A percentile compares a stretch with the other conserved stretches of the same genome.
These are phyloP conservation scores for Bergia sp. DNA, from an alignment of 92 coral and sea anemone species.

Conservation along the genomic window DNA sequence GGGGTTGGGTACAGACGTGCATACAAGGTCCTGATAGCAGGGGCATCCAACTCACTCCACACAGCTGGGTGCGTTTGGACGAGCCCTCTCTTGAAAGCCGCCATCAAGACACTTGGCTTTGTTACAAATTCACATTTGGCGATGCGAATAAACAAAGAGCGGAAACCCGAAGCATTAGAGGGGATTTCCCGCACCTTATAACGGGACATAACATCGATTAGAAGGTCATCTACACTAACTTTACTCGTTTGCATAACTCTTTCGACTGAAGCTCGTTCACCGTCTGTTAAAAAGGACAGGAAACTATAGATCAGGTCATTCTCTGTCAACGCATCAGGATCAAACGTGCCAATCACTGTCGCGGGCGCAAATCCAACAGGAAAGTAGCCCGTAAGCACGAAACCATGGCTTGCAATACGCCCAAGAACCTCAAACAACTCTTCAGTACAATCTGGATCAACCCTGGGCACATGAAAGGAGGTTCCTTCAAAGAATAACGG, in stretches of 20 bases:
- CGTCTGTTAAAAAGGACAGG: constrained; percentile 42
- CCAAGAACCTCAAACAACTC: constrained; percentile 52
- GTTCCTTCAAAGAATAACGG: constrained; percentile 55
- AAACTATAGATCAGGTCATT: constrained; percentile 36
- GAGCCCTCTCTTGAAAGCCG: constrained; percentile 52
- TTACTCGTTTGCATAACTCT: constrained; percentile 40
- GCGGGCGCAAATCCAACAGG: constrained; percentile 50
- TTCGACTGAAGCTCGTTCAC: constrained; percentile 37
- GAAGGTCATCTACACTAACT: constrained; percentile 46
- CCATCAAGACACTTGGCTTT: constrained; percentile 43
- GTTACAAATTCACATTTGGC: constrained; percentile 53
- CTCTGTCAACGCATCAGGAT: constrained; percentile 37
- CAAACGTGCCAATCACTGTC: constrained; percentile 41
- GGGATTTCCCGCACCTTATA: constrained; percentile 46
- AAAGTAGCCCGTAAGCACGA: constrained; percentile 48
- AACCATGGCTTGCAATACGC: constrained; percentile 56
- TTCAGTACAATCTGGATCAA: constrained; percentile 50
- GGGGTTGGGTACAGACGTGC: constrained; percentile 42
- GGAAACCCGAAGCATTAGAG: constrained; percentile 34
- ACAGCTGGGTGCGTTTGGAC: constrained; percentile 29
- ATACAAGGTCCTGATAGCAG: constrained; percentile 44
- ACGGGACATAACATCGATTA: constrained; percentile 49
- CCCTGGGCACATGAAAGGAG: constrained; percentile 45
- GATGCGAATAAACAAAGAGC: constrained; percentile 42
- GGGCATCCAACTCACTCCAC: constrained; percentile 42